Conservation (phyloP, 2,888 invertebrate genomes). For the Isoperla grammatica region DNA sequence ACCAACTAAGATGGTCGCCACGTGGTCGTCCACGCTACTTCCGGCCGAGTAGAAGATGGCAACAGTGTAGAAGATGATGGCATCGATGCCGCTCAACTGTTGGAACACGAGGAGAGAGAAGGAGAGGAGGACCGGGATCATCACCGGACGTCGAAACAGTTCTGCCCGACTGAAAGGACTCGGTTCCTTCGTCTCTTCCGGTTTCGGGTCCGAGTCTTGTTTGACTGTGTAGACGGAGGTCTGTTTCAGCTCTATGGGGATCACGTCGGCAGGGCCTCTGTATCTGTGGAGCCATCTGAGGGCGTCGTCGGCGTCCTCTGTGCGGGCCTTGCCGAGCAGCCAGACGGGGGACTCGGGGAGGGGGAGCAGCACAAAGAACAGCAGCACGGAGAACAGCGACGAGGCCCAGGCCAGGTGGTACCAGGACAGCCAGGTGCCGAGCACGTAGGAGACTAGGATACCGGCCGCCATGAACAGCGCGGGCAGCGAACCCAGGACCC, state of each 20-base stretch:
- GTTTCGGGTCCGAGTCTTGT: conserved; percentile 36
- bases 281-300: conserved; percentile 50
- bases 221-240: conserved; percentile 17
- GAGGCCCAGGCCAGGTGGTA: conserved; percentile 52
- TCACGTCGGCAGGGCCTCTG: too few species aligned
- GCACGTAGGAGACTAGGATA: conserved; percentile 54
- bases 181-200: conserved; percentile 4
- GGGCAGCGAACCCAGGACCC: conserved; percentile 57
- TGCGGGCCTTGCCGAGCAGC: conserved; percentile 46
- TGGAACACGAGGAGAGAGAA: conserved; percentile 51
- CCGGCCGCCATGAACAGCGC: conserved; percentile 61
- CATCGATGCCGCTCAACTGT: conserved; percentile 55
- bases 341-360: conserved; percentile 62
- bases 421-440: conserved; percentile 56
- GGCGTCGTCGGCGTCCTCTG: conserved; percentile 45
- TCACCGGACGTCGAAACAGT: conserved; percentile 33
- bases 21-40: conserved; percentile 48
- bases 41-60: conserved; percentile 53
- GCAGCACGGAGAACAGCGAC: conserved; percentile 44
- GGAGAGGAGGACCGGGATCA: conserved; percentile 47
- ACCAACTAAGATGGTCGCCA: conserved; percentile 52
- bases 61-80: conserved; percentile 54
- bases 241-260: conserved; percentile 8
- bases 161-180: conserved; percentile 19
- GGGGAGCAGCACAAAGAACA: conserved; percentile 49